Evolutionary conservation across 2,888 invertebrate species (phyloP).

Genomic region (Lasius fuliginosus): DNA sequence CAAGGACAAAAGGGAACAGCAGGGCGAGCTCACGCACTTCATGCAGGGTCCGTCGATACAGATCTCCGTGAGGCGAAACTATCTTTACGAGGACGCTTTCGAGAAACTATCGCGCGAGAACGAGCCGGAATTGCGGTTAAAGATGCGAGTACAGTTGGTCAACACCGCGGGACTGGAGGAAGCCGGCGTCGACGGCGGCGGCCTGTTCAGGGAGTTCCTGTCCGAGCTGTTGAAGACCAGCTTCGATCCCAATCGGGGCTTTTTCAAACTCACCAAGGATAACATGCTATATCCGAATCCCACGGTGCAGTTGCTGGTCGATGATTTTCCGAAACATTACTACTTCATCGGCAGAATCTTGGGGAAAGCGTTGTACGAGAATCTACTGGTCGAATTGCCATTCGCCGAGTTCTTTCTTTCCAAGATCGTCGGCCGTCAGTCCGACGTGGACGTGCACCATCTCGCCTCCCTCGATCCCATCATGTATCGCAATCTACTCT

Average conservation of each 20-base stretch:
- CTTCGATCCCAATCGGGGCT: constrained; percentile 98
- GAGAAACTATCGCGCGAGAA: constrained; percentile 96
- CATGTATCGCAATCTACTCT: constrained; percentile 95
- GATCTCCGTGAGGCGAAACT: constrained; percentile 94
- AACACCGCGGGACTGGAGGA: constrained; percentile 97
- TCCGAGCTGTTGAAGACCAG: constrained; percentile 97
- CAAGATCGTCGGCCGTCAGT: constrained; percentile 93
- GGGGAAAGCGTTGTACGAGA: constrained; percentile 98
- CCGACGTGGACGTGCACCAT: constrained; percentile 95
- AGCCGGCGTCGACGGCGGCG: constrained; percentile 99
- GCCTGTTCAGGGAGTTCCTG: constrained; percentile 97
- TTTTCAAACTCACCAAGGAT: constrained; percentile 96
- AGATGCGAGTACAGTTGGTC: constrained; percentile 95
- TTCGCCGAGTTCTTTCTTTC: constrained; percentile 98
- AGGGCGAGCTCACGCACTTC: constrained; percentile 92
- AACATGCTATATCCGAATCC: constrained; percentile 99
- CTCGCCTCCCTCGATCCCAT: constrained; percentile 97
- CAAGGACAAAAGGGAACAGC: constrained; percentile 90
- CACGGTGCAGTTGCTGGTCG: constrained; percentile 94
- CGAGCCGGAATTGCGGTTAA: constrained; percentile 95
- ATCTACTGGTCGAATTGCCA: constrained; percentile 97
- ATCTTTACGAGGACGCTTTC: constrained; percentile 99
- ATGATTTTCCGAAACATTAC: constrained; percentile 96
- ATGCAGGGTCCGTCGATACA: constrained; percentile 92
- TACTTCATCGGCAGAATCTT: constrained; percentile 96